Conservation (phyloP, 1,140 invertebrate genomes). For the Polypedilum vanderplanki region DNA sequence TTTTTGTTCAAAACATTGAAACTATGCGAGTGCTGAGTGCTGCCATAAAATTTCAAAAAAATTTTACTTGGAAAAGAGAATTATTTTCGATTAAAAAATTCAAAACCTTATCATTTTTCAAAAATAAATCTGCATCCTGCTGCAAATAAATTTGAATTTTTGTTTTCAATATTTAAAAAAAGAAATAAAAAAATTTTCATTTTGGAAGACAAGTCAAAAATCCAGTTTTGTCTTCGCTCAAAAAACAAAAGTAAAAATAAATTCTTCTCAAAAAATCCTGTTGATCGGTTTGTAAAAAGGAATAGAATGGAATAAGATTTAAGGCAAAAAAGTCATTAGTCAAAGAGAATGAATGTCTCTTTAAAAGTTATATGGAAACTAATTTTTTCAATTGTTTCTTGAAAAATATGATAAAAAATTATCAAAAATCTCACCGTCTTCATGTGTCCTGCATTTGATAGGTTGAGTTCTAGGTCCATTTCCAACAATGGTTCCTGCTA, state of each 20-base stretch:
- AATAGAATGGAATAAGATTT: conserved; percentile 29
- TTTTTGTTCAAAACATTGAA: conserved; percentile 2
- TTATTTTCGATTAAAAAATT: conserved; percentile 29
- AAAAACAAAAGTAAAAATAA: not conserved
- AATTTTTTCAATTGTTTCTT: conserved; percentile 4
- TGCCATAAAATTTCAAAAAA: conserved; percentile 25
- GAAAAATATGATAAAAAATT: conserved; percentile 15
- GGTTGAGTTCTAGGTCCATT: conserved; percentile 84
- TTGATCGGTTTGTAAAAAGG: conserved; percentile 6
- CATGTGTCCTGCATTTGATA: conserved; percentile 85
- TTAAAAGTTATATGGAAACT: conserved; percentile 6
- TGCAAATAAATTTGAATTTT: not conserved
- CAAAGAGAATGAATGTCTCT: conserved; percentile 11
- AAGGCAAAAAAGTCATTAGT: conserved; percentile 16
- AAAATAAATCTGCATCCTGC: conserved; percentile 27
- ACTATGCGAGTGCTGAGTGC: conserved; percentile 29
- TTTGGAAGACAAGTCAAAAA: not conserved
- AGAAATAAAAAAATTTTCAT: conserved; percentile 19
- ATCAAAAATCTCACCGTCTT: conserved; percentile 66
- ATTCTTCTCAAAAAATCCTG: conserved; percentile 27
- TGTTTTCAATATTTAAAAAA: conserved; percentile 22
- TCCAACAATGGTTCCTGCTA: conserved; percentile 87
- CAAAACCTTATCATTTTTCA: conserved; percentile 24
- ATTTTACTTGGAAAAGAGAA: conserved; percentile 27
- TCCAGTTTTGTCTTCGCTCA: not conserved